Evolutionary conservation across 1,140 invertebrate species (phyloP), one percentile per base, ranked within the genome.

Genomic region (Halesus radiatus): DNA sequence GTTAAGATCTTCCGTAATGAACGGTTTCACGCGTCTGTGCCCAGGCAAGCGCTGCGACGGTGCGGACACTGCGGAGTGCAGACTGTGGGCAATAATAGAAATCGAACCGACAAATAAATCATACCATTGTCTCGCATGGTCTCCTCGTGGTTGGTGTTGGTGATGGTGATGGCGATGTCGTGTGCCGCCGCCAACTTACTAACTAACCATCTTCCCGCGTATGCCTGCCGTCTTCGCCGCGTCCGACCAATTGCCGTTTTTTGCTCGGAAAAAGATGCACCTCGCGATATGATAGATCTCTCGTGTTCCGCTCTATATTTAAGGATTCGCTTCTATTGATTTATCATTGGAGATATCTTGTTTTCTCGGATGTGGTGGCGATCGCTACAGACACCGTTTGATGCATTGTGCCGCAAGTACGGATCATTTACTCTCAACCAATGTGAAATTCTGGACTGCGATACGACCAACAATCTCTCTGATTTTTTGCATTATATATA

Each of bases 251-350:
- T 50, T 37, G 29, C 62, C 72, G 20, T 75, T 80, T 80, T 64
- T 70, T 52, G 45, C 22, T 32, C 20, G 52, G 53, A 37, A 45
- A 76, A 72, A 26, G 60, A 75, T 80, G 72, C 72, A 80, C 37
- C 64, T 60, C 60, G 79, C 50, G 52, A 18, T 60, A 75, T 64
- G 58, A 62, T 20, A 20, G 76, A 77, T 79, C 77, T 81, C 80
- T 82, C 29, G 62, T 79, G 81, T 82, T 82, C 78, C 74, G 81
- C 81, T 82, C 77, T 82, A 82, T 82, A 80, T 82, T 82, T 70
- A 81, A 81, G 75, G 75, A 52, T 81, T 81, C 56, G 32, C 80
- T 52, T 56, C 32, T 54, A 60, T 66, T 15, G 6, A 68, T 74
- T 26, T 8, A 23, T 60, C 62, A 23, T 73, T 62, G 52, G 29